Evolutionary conservation across 92 coral and sea anemone species (phyloP), one percentile per base, ranked within the genome.

Genomic region (Actinernus sp.): DNA sequence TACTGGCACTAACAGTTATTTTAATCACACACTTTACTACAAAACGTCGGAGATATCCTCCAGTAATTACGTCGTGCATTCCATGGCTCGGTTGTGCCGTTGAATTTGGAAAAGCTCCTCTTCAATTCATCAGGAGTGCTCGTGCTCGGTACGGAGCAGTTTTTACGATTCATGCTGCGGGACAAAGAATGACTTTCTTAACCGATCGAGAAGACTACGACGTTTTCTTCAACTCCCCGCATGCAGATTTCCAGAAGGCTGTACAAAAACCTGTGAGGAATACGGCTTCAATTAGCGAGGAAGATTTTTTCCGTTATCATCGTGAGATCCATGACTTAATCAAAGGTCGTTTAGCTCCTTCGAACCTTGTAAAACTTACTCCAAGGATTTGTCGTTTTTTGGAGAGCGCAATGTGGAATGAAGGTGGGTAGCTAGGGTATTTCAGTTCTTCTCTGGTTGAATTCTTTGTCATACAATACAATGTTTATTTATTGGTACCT

Each of bases 71-170:
- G 25, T 65, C 75, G 7, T 78, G 85, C 78, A 8, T 68, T n/a
- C 85, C 85, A n/a, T 78, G 85, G 85, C 56, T 78, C 2, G 85
- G 85, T 24, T 78, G 85, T 29, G 85, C 85, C 16, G 4, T 59
- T 25, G 61, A 78, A 5, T 68, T 78, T 78, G 85, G 85, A 31
- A 53, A 61, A 50, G 63, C 73, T 1, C 72, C 79, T 12, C 41
- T 79, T 18, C 33, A 13, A 1, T 60, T 79, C 41, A 79, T 79
- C 58, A 33, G 37, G 6, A 38, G 61, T 26, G 40, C 73, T 22
- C n/a, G 26, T 23, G 58, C 68, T 17, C 17, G 10, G 25, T 72
- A 70, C 22, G 64, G 73, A 26, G 48, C 34, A 0, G 62, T 69
- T 25, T 79, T 79, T 34, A 79, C 73, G 9, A 21, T 69, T 16